Conservation (phyloP, 2,888 invertebrate species). For the Mantis religiosa region DNA sequence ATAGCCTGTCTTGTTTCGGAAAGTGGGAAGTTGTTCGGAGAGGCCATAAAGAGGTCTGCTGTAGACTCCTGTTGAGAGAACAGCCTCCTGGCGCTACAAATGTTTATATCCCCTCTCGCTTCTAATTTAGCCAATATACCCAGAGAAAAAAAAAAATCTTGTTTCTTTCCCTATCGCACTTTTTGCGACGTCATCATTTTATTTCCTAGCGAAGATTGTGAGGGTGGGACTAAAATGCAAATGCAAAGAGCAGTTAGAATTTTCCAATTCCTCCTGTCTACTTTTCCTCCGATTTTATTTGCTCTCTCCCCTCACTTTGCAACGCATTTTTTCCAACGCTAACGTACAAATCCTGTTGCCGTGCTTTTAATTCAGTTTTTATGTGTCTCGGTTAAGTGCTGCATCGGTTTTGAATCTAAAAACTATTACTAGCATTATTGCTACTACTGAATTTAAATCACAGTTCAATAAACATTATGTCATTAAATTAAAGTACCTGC, state of each 20-base stretch:
- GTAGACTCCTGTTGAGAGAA: neutral
- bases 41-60: too few relatives aligned
- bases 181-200: neutral
- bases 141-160: neutral
- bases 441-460: too few relatives aligned
- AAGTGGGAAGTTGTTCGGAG: neutral
- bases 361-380: neutral
- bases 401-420: too few relatives aligned
- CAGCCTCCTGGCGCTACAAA: neutral
- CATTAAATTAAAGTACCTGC: too few relatives aligned
- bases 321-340: neutral
- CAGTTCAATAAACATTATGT: too few relatives aligned
- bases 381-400: neutral
- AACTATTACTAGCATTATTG: too few relatives aligned
- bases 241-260: neutral
- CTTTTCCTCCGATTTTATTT: neutral
- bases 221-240: neutral
- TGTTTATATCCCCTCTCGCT: neutral
- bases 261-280: neutral
- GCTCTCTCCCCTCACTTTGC: neutral
- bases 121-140: neutral
- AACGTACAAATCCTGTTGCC: neutral
- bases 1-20: neutral
- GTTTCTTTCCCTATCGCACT: neutral
- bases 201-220: neutral